Percentiles rank a stretch among this genome's conserved stretches.
phyloP scores from a whole-genome alignment of 1,140 invertebrate genomes.

The Calosoma granatense region DNA sequence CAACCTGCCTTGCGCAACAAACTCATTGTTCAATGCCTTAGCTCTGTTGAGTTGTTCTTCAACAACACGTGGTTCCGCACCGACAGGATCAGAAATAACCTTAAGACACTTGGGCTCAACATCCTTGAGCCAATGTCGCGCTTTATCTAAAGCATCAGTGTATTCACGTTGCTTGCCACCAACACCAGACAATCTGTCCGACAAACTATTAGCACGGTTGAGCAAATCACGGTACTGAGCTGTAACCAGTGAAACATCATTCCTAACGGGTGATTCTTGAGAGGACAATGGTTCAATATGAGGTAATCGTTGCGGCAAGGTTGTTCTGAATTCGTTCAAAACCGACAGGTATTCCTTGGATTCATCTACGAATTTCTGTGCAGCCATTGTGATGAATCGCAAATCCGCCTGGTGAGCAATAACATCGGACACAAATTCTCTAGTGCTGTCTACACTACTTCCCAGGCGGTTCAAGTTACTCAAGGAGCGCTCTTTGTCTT shows the following conservation, averaged over 20 bases:
- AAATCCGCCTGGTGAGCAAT: conserved; percentile 91
- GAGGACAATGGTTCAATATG: conserved; percentile 59
- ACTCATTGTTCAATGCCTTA: conserved; percentile 77
- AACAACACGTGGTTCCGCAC: conserved; percentile 75
- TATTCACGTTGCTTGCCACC: conserved; percentile 72
- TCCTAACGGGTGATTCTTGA: conserved; percentile 57
- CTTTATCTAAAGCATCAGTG: conserved; percentile 71
- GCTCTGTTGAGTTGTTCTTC: conserved; percentile 79
- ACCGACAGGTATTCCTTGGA: conserved; percentile 77
- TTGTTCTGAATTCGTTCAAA: conserved; percentile 76
- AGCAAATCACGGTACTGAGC: conserved; percentile 66
- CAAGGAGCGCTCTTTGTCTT: conserved; percentile 77
- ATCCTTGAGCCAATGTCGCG: conserved; percentile 71
- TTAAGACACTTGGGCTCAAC: conserved; percentile 66
- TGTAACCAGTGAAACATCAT: conserved; percentile 58
- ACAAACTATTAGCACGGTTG: conserved; percentile 67
- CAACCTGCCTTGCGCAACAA: conserved; percentile 72
- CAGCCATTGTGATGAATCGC: conserved; percentile 87
- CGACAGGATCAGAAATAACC: conserved; percentile 68
- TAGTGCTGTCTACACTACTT: conserved; percentile 60
- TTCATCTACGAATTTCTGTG: conserved; percentile 90
- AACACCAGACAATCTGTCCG: conserved; percentile 66
- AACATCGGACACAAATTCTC: conserved; percentile 87
- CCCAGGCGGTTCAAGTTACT: conserved; percentile 65
- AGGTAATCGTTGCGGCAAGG: conserved; percentile 64